phyloP scores from a whole-genome alignment of 2,888 invertebrate species.

The Dichetophora obliterata region DNA sequence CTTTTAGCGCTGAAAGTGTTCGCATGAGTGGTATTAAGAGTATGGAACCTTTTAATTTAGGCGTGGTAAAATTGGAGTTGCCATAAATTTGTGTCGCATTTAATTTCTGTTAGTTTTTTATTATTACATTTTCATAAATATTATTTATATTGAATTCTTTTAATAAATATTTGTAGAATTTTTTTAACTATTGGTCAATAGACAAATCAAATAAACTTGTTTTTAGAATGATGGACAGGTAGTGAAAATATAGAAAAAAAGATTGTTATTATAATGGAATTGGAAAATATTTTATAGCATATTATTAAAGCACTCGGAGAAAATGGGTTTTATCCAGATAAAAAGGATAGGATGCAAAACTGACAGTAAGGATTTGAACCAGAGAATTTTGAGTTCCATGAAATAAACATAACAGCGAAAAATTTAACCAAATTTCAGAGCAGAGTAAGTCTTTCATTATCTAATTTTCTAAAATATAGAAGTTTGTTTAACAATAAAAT shows the following conservation, averaged over 20 bases:
- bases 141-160: conserved; percentile 30
- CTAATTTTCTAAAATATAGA: too few species aligned
- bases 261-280: background rate
- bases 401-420: too few species aligned
- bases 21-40: background rate
- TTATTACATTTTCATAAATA: conserved; percentile 23
- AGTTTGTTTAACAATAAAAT: too few species aligned
- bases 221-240: background rate
- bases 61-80: background rate
- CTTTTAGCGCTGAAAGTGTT: background rate
- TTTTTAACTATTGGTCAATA: background rate
- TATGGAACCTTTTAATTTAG: background rate
- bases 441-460: too few species aligned
- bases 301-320: too few species aligned
- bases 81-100: background rate
- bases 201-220: background rate
- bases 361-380: too few species aligned
- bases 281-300: background rate
- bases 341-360: too few species aligned
- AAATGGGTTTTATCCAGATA: too few species aligned
- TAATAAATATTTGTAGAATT: conserved; percentile 33
- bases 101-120: conserved; percentile 5
- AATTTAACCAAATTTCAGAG: too few species aligned
- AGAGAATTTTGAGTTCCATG: too few species aligned
- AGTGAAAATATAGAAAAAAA: background rate